These are phyloP conservation scores for Phania funesta DNA, from an alignment of 2,888 invertebrate species.

Conservation along the genomic window DNA sequence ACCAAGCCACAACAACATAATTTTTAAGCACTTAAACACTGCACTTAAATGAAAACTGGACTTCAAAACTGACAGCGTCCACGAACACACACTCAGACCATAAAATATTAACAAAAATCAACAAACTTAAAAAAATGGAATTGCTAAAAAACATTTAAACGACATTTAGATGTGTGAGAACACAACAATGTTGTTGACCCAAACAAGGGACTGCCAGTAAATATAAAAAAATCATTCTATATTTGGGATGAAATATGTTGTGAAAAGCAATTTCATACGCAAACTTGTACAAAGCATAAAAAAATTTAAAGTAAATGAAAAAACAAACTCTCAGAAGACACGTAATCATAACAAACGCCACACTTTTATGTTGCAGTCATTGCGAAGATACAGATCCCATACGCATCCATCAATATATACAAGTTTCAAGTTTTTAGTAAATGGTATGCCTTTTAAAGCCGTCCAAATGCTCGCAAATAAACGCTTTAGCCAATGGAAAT, in stretches of 20 bases:
- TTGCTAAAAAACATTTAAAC: slow-evolving; percentile 39
- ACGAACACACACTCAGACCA: slow-evolving; percentile 45
- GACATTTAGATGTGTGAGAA: slow-evolving; percentile 60
- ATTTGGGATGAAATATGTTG: neutral
- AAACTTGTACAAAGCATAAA: neutral
- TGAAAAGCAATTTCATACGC: slow-evolving; percentile 11
- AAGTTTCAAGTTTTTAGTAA: neutral
- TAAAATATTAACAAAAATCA: slow-evolving; percentile 48
- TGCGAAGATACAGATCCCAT: neutral
- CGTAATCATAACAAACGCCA: slow-evolving; percentile 61
- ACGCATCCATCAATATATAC: slow-evolving; percentile 8
- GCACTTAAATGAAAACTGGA: slow-evolving; percentile 65
- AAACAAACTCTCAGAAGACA: slow-evolving; percentile 34
- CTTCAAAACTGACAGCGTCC: slow-evolving; percentile 48
- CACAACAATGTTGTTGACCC: slow-evolving; percentile 63
- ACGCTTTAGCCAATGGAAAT: too few relatives aligned
- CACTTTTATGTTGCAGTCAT: slow-evolving; percentile 31
- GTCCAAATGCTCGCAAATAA: neutral
- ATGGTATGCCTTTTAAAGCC: neutral
- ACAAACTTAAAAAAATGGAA: slow-evolving; percentile 23
- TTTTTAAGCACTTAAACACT: slow-evolving; percentile 61
- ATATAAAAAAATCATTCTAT: slow-evolving; percentile 30
- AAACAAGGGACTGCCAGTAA: slow-evolving; percentile 37
- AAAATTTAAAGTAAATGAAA: neutral
- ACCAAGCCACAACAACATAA: slow-evolving; percentile 55